phyloP scores from a whole-genome alignment of 2,888 invertebrate genomes.

The Drosophila nr. fundita region DNA sequence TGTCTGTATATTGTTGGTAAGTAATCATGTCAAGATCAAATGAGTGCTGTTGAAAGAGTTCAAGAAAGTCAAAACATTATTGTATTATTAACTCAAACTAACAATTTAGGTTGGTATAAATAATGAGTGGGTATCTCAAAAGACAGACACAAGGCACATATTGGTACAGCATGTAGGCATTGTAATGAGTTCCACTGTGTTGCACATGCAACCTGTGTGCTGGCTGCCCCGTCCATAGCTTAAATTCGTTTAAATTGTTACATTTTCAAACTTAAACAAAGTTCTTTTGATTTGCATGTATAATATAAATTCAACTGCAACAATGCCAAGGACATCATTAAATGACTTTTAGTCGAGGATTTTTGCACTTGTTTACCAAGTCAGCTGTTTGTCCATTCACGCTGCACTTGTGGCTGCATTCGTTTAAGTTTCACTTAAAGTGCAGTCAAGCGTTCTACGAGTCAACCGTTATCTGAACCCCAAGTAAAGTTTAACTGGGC shows the following conservation, averaged over 20 bases:
- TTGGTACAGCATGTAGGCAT: not conserved
- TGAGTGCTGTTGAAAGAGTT: not conserved
- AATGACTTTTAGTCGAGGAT: not conserved
- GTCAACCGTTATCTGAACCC: conserved; percentile 3
- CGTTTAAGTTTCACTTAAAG: conserved; percentile 21
- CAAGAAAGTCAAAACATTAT: not conserved
- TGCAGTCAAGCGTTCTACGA: conserved; percentile 33
- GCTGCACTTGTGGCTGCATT: conserved; percentile 16
- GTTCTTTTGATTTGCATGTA: not conserved
- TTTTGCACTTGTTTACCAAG: conserved; percentile 16
- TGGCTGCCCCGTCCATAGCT: not conserved
- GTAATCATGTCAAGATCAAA: not conserved
- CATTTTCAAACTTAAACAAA: not conserved
- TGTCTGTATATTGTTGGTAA: not conserved
- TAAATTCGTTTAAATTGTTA: not conserved
- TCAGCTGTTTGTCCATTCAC: conserved; percentile 16
- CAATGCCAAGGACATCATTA: not conserved
- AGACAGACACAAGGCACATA: not conserved
- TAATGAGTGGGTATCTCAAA: not conserved
- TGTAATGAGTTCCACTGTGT: not conserved
- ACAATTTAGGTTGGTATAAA: not conserved
- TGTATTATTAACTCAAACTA: not conserved
- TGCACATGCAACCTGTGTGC: not conserved
- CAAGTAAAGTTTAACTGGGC: conserved; percentile 23
- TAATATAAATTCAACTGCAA: not conserved